A percentile compares a stretch with the other conserved stretches of the same genome.
Conservation (phyloP, 2,113 vertebrate genomes). For the Lamprotornis superbus region DNA sequence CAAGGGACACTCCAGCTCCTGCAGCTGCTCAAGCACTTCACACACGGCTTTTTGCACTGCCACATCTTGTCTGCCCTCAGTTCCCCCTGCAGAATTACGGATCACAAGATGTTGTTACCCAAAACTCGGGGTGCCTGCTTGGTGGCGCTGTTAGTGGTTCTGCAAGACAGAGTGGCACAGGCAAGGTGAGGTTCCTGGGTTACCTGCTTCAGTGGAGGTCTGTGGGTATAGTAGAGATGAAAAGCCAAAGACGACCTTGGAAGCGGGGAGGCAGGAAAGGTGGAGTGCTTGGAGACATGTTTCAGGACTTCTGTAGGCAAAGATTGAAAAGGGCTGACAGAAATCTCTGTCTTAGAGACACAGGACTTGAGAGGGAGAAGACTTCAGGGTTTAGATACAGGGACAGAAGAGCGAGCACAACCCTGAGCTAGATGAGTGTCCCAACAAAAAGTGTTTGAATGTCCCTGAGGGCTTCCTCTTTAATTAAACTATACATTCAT, state of each 20-base stretch:
- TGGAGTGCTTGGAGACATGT: fast-evolving
- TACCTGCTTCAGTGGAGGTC: neutral
- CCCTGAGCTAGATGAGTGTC: neutral
- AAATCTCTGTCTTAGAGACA: neutral
- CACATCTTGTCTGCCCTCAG: neutral
- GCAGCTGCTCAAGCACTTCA: neutral
- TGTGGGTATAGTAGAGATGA: neutral
- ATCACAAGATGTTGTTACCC: neutral
- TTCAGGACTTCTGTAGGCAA: neutral
- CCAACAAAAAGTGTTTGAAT: neutral
- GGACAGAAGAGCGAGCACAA: neutral
- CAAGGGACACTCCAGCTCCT: neutral
- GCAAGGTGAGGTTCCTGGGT: neutral
- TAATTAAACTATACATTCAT: neutral
- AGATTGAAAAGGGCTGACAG: neutral
- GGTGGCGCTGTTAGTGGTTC: neutral
- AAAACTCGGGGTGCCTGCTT: neutral
- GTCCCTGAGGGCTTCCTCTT: neutral
- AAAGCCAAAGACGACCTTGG: neutral
- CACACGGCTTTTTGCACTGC: neutral
- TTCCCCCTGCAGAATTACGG: neutral
- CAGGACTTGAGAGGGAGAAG: neutral
- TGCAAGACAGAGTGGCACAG: neutral
- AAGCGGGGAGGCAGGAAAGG: neutral
- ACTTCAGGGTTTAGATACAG: neutral